phyloP scores from a whole-genome alignment of 2,888 invertebrate species.

The Drosophila kokeensis region DNA sequence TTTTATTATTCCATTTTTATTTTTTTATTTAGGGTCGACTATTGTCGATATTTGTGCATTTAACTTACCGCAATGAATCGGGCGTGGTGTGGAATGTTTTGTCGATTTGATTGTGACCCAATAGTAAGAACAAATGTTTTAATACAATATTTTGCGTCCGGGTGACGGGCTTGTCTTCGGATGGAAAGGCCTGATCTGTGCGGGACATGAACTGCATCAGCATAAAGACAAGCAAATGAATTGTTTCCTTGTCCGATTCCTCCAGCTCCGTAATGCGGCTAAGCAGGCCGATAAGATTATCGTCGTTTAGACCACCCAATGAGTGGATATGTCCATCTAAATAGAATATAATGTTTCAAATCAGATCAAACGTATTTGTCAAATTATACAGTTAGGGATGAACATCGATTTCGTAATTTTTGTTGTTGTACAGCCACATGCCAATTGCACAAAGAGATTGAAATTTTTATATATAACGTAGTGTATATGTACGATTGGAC shows the following conservation, averaged over 20 bases:
- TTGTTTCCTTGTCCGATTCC: slow-evolving; percentile 97
- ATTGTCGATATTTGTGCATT: not conserved
- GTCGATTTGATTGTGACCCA: slow-evolving; percentile 97
- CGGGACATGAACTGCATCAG: slow-evolving; percentile 98
- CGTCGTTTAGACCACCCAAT: slow-evolving; percentile 92
- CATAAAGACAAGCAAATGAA: slow-evolving; percentile 96
- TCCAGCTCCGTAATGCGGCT: slow-evolving; percentile 96
- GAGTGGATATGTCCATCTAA: slow-evolving; percentile 94
- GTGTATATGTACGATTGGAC: slow-evolving; percentile 47
- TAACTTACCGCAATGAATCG: slow-evolving; percentile 90
- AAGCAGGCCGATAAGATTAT: slow-evolving; percentile 91
- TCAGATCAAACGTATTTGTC: not conserved
- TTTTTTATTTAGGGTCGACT: not conserved
- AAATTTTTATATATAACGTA: slow-evolving; percentile 49
- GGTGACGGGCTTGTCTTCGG: slow-evolving; percentile 92
- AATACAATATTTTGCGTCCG: slow-evolving; percentile 95
- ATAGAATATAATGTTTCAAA: slow-evolving; percentile 2
- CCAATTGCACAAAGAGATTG: slow-evolving; percentile 76
- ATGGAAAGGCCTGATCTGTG: slow-evolving; percentile 92
- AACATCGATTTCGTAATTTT: slow-evolving; percentile 29
- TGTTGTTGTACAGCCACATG: slow-evolving; percentile 68
- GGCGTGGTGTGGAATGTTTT: slow-evolving; percentile 96
- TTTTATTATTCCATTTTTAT: not conserved
- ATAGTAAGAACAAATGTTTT: slow-evolving; percentile 94
- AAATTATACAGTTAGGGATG: not conserved